A percentile compares a stretch with the other conserved stretches of the same genome.
These are phyloP conservation scores for Hermaeophaga mercurialis DNA, from an alignment of 2,888 invertebrate genomes.

Conservation along the genomic window DNA sequence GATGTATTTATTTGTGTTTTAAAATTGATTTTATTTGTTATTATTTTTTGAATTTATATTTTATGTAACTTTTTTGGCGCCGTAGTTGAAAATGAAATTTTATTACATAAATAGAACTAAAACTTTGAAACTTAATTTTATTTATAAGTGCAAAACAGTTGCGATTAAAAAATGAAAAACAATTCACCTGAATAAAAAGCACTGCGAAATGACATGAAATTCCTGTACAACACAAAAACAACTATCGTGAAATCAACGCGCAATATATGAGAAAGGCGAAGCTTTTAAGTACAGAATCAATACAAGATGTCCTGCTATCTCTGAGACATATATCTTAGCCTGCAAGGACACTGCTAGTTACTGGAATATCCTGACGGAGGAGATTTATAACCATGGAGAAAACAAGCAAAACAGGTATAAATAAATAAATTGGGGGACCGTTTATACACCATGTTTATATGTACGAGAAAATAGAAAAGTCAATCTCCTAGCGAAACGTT, in stretches of 20 bases:
- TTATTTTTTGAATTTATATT: no score
- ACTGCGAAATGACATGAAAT: no score
- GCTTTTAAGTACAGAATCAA: constrained; percentile 56
- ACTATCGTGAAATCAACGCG: neutral
- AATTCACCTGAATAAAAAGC: no score
- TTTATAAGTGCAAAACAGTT: no score
- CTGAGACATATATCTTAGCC: constrained; percentile 54
- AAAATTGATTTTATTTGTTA: no score
- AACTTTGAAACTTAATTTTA: no score
- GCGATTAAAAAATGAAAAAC: no score
- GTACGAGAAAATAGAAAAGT: constrained; percentile 37
- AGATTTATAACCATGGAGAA: constrained; percentile 50
- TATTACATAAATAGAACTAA: no score
- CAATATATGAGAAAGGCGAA: constrained; percentile 39
- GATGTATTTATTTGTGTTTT: no score
- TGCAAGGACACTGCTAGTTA: constrained; percentile 53
- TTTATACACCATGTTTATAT: constrained; percentile 39
- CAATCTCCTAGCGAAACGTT: constrained; percentile 35
- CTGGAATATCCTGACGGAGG: constrained; percentile 48
- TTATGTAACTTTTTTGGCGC: no score
- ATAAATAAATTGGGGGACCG: constrained; percentile 44
- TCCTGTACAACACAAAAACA: no score
- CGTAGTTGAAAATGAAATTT: no score
- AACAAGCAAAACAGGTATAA: constrained; percentile 51
- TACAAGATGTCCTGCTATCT: constrained; percentile 55